Percentiles rank a stretch among this genome's conserved stretches.
Evolutionary conservation across 2,888 invertebrate species (phyloP).

Genomic region (Nemoura dubitans): DNA sequence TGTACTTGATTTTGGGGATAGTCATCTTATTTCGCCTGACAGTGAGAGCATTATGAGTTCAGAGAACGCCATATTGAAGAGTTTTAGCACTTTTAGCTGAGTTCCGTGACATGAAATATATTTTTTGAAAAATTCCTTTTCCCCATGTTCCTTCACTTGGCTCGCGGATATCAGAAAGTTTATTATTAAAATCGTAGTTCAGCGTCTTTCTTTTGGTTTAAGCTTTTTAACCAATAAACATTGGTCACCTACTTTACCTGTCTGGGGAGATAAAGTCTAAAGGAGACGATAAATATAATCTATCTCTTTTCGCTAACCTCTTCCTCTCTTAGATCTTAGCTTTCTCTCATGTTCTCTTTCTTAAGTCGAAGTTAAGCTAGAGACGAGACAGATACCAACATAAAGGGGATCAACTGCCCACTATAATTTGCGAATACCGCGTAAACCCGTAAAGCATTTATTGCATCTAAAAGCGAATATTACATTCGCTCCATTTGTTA

Average conservation of each 20-base stretch:
- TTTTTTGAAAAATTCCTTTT: background rate
- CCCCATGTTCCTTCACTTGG: background rate
- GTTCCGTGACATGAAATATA: no score
- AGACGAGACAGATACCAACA: background rate
- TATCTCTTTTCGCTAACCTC: background rate
- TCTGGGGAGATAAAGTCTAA: background rate
- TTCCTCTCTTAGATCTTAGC: no score
- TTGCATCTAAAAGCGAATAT: background rate
- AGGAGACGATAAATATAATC: background rate
- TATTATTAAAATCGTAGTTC: background rate
- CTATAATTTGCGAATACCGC: background rate
- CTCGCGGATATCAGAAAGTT: background rate
- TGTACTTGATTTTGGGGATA: background rate
- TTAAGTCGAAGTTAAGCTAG: background rate
- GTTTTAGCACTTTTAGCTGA: no score
- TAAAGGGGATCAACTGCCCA: conserved; percentile 7
- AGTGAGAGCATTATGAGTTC: no score
- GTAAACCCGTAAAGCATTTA: background rate
- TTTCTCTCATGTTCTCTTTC: no score
- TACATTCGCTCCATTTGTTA: background rate
- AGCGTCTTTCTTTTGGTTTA: background rate
- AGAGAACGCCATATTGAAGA: no score
- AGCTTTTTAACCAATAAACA: background rate
- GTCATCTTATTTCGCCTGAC: no score
- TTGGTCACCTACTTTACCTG: background rate